A percentile compares a stretch with the other conserved stretches of the same genome.
Conservation (phyloP, 64 coral and sea anemone species). For the Porites lutea region DNA sequence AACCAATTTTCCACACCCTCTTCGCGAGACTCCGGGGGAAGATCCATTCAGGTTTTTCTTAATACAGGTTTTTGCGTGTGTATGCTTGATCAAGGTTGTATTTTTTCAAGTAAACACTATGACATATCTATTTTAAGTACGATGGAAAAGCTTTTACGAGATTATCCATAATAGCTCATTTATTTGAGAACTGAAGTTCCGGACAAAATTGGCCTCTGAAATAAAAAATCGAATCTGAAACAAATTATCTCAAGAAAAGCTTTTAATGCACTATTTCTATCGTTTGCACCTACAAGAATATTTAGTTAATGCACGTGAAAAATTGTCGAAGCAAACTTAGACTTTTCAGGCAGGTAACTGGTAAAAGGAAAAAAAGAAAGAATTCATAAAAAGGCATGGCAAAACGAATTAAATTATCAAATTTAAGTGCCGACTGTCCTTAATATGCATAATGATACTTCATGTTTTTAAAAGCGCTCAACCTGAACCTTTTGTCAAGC, state of each 20-base stretch:
- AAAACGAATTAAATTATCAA: conserved; percentile 11
- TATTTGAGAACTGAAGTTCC: neutral
- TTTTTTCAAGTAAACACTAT: neutral
- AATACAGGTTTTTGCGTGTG: neutral
- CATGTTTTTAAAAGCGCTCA: neutral
- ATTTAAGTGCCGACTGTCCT: neutral
- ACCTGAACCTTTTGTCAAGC: neutral
- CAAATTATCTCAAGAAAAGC: conserved; percentile 21
- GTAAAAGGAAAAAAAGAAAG: neutral
- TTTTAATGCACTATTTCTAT: conserved; percentile 36
- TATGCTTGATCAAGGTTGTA: neutral
- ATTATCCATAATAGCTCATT: neutral
- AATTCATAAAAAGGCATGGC: neutral
- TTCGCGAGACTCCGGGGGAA: neutral
- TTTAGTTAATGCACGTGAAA: neutral
- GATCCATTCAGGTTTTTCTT: neutral
- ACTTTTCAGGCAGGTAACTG: neutral
- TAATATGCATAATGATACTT: neutral
- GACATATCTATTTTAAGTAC: too few relatives aligned
- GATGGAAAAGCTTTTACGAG: neutral
- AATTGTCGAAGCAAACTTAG: neutral
- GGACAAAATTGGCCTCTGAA: neutral
- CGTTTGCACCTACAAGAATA: neutral
- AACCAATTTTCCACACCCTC: neutral
- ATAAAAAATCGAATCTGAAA: neutral